A percentile compares a stretch with the other conserved stretches of the same genome.
Conservation (phyloP, 2,797 vertebrate genomes). For the Babyrousa celebensis region DNA sequence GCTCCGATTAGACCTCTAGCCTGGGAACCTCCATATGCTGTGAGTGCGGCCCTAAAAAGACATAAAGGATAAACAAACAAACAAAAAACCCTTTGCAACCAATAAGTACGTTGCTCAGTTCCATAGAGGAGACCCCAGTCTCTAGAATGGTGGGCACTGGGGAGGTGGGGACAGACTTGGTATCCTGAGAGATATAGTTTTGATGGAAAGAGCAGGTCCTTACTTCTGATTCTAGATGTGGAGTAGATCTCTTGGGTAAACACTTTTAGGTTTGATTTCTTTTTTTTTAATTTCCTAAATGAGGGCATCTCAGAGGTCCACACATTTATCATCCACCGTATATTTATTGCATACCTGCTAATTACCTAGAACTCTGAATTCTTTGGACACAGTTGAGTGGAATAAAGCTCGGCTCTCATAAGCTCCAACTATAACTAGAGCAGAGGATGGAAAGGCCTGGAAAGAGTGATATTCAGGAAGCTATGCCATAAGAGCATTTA, state of each 20-base stretch:
- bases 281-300: constrained; percentile 22
- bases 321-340: not conserved
- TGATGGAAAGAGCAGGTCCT: not conserved
- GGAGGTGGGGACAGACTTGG: not conserved
- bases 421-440: not conserved
- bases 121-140: not conserved
- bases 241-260: constrained; percentile 5
- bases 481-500: not conserved
- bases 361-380: not conserved
- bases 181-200: not conserved
- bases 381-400: not conserved
- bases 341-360: not conserved
- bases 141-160: not conserved
- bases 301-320: not conserved
- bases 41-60: too few relatives aligned
- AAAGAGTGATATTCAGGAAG: not conserved
- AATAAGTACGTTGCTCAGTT: not conserved
- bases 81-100: too few relatives aligned
- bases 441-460: not conserved
- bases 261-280: not conserved
- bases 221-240: not conserved
- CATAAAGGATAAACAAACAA: too few relatives aligned
- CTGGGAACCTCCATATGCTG: too few relatives aligned
- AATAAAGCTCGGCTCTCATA: not conserved
- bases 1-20: too few relatives aligned